These are phyloP conservation scores for Chionodraco myersi DNA, from an alignment of 2,113 vertebrate genomes.

Conservation along the genomic window DNA sequence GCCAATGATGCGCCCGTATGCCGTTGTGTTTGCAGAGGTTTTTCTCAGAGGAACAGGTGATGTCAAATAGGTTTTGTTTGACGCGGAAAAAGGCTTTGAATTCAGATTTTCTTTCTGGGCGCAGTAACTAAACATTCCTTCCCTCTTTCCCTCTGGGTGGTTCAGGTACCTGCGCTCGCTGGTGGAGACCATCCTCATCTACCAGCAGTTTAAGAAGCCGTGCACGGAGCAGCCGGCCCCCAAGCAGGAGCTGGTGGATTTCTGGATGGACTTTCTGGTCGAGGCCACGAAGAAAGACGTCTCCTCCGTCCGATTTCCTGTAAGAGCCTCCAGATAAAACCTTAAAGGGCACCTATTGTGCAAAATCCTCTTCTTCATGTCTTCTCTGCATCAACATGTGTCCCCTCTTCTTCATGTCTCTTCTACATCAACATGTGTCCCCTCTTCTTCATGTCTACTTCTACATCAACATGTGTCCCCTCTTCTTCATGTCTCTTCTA, in stretches of 20 bases:
- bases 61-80: neutral
- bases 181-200: slow-evolving; percentile 96
- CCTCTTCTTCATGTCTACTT: too few relatives aligned
- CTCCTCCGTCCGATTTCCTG: slow-evolving; percentile 95
- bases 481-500: too few relatives aligned
- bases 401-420: too few relatives aligned
- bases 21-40: neutral
- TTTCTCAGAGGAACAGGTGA: neutral
- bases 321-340: slow-evolving; percentile 74
- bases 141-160: neutral
- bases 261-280: slow-evolving; percentile 99
- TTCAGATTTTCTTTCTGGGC: neutral
- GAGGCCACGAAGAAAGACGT: slow-evolving; percentile 96
- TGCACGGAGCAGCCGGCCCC: slow-evolving; percentile 85
- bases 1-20: slow-evolving; percentile 5
- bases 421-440: too few relatives aligned
- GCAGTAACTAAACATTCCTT: neutral
- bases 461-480: too few relatives aligned
- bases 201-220: slow-evolving; percentile 95
- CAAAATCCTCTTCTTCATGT: too few relatives aligned
- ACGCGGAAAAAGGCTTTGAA: neutral
- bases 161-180: slow-evolving; percentile 94
- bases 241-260: slow-evolving; percentile 95
- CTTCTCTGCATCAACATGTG: too few relatives aligned
- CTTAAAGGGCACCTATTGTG: too few relatives aligned